A percentile compares a stretch with the other conserved stretches of the same genome.
Conservation (phyloP, 2,113 vertebrate genomes). For the Phaetusa simplex region DNA sequence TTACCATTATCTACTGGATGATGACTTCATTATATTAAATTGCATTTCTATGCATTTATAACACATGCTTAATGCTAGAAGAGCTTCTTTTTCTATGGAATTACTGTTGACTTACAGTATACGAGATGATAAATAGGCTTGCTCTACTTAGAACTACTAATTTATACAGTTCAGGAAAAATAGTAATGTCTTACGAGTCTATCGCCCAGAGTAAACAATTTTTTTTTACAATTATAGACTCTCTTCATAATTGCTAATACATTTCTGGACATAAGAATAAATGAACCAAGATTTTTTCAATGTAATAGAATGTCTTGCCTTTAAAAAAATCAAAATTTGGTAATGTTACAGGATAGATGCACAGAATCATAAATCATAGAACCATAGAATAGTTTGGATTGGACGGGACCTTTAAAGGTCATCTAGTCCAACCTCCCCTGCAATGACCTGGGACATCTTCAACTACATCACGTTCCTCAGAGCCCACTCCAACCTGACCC, state of each 20-base stretch:
- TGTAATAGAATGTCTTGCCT: neutral
- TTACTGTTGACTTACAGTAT: neutral
- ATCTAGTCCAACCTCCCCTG: neutral
- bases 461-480: neutral
- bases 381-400: neutral
- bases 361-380: neutral
- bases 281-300: neutral
- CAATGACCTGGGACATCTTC: neutral
- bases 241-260: neutral
- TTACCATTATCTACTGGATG: neutral
- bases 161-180: neutral
- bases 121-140: neutral
- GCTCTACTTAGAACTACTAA: neutral
- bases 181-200: neutral
- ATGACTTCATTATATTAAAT: neutral
- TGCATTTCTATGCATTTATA: neutral
- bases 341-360: neutral
- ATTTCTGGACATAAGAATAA: neutral
- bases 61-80: neutral
- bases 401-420: neutral
- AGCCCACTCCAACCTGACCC: neutral
- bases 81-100: neutral
- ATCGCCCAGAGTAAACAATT: neutral
- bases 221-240: neutral
- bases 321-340: neutral